A percentile compares a stretch with the other conserved stretches of the same genome.
These are phyloP conservation scores for Vidua chalybeata DNA, from an alignment of 2,113 vertebrate species.

Conservation along the genomic window DNA sequence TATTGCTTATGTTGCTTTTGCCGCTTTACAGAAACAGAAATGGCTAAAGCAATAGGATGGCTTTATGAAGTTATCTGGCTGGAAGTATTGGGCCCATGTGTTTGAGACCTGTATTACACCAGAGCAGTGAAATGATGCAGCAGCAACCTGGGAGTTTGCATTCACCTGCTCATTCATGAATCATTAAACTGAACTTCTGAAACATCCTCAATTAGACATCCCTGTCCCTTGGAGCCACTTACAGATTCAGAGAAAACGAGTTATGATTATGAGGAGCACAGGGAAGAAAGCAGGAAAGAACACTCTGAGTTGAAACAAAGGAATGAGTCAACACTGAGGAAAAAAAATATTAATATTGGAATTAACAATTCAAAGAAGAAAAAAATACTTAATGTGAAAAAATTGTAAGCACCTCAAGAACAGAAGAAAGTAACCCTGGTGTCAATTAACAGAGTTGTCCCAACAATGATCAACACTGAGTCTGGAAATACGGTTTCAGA, in stretches of 20 bases:
- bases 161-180: not conserved
- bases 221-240: constrained; percentile 1
- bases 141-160: not conserved
- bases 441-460: not conserved
- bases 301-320: not conserved
- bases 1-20: not conserved
- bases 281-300: not conserved
- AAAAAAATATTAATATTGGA: not conserved
- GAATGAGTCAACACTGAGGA: not conserved
- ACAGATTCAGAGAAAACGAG: constrained; percentile 13
- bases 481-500: not conserved
- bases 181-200: constrained; percentile 43
- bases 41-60: not conserved
- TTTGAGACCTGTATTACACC: not conserved
- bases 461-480: not conserved
- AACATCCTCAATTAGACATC: not conserved
- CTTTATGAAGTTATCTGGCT: not conserved
- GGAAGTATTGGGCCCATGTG: not conserved
- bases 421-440: not conserved
- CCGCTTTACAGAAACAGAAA: not conserved
- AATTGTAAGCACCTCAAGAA: not conserved
- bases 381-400: not conserved
- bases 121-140: not conserved
- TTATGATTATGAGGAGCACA: not conserved
- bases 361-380: not conserved